Evolutionary conservation across 2,113 vertebrate genomes (phyloP).

Genomic region (Scolopax mira): DNA sequence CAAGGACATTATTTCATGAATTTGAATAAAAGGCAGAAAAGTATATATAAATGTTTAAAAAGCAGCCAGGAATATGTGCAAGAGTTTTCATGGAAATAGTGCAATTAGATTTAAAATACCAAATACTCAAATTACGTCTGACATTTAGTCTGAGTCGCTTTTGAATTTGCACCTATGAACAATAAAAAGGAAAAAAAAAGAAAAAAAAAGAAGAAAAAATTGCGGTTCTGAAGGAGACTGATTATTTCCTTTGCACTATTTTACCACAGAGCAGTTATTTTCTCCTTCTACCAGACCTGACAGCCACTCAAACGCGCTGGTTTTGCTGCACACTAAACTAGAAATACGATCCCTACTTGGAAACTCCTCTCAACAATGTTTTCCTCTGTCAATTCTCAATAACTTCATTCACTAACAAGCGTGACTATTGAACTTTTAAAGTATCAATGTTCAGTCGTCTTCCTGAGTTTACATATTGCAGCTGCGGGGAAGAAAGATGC

Average conservation of each 20-base stretch:
- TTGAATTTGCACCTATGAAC: slow-evolving; percentile 38
- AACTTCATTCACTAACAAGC: slow-evolving; percentile 19
- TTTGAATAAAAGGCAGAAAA: slow-evolving; percentile 33
- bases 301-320: not conserved
- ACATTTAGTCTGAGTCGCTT: slow-evolving; percentile 17
- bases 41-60: slow-evolving; percentile 17
- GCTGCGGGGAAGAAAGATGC: slow-evolving; percentile 22
- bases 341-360: slow-evolving; percentile 34
- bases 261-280: slow-evolving; percentile 18
- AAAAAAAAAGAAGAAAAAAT: no score
- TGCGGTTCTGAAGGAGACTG: slow-evolving; percentile 3
- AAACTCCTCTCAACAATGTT: slow-evolving; percentile 42
- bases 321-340: slow-evolving; percentile 21
- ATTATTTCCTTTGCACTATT: slow-evolving; percentile 26
- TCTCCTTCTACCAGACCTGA: slow-evolving; percentile 1
- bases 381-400: slow-evolving; percentile 32
- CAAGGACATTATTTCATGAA: slow-evolving; percentile 15
- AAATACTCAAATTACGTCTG: slow-evolving; percentile 29
- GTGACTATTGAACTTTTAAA: slow-evolving; percentile 22
- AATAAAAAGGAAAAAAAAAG: not conserved
- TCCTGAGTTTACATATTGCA: slow-evolving; percentile 16
- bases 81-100: not conserved
- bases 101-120: slow-evolving; percentile 31
- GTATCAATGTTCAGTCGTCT: slow-evolving; percentile 9
- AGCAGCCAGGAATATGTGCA: not conserved